Conservation (phyloP, 2,113 vertebrate species). For the Podarcis cretensis region DNA sequence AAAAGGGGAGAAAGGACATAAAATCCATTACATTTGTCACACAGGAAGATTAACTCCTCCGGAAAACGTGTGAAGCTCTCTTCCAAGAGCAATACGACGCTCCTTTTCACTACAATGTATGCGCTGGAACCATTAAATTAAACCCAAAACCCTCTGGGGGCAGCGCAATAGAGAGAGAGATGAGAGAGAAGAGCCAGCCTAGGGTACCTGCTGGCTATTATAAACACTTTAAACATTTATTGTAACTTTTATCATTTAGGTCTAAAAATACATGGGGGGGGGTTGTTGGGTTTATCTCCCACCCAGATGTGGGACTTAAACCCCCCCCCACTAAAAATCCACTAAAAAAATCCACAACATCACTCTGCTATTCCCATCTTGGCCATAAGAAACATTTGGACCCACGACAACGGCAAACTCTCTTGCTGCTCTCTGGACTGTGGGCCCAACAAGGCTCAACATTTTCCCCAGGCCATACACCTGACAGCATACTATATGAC, state of each 20-base stretch:
- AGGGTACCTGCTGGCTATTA: background rate
- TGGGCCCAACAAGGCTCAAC: no score
- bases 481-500: no score
- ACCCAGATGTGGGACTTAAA: background rate
- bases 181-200: background rate
- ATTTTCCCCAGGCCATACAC: no score
- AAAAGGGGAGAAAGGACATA: background rate
- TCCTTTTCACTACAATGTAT: background rate
- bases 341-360: background rate
- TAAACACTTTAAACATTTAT: background rate
- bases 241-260: background rate
- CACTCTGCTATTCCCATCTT: background rate
- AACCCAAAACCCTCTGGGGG: background rate
- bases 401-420: background rate
- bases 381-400: background rate
- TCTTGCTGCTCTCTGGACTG: background rate
- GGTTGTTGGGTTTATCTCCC: background rate
- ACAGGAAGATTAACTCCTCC: slow-evolving; percentile 3
- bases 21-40: slow-evolving; percentile 13
- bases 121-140: slow-evolving; percentile 4
- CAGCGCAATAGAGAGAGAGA: background rate
- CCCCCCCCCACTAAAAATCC: background rate
- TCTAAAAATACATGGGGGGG: background rate
- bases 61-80: background rate
- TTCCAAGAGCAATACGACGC: slow-evolving; percentile 2